Evolutionary conservation across 2,797 vertebrate genomes (phyloP).

Genomic region (Champsocephalus gunnari): DNA sequence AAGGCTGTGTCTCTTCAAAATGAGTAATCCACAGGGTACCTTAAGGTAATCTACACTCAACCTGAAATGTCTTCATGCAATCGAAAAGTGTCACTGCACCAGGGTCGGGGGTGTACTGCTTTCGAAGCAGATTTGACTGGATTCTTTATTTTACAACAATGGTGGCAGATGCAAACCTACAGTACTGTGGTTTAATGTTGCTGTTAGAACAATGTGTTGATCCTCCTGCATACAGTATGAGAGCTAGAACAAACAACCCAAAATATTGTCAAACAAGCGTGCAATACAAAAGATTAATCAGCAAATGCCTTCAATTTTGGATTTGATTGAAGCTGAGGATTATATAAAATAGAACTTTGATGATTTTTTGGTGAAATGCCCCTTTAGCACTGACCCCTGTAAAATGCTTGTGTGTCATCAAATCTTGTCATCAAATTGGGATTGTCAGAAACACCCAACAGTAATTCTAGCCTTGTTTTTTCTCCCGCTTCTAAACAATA

Average conservation of each 20-base stretch:
- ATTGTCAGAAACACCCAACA: constrained; percentile 56
- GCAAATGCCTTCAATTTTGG: constrained; percentile 10
- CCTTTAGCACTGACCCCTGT: constrained; percentile 32
- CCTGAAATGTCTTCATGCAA: constrained; percentile 16
- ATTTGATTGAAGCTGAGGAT: constrained; percentile 7
- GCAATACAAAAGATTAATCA: neutral
- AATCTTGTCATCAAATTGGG: constrained; percentile 49
- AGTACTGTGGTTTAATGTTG: neutral
- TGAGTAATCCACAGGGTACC: constrained; percentile 27
- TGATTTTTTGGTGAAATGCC: constrained; percentile 14
- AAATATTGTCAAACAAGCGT: neutral
- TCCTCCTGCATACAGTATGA: neutral
- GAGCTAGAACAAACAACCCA: neutral
- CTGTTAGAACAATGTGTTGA: neutral
- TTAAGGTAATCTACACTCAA: constrained; percentile 20
- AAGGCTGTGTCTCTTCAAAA: constrained; percentile 18
- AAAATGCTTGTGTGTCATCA: constrained; percentile 26
- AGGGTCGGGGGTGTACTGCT: neutral
- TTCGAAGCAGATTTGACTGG: constrained; percentile 3
- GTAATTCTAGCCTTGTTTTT: constrained; percentile 27
- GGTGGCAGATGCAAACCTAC: neutral
- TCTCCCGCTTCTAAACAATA: constrained; percentile 37
- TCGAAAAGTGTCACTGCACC: constrained; percentile 7
- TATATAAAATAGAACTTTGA: neutral
- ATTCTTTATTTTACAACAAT: constrained; percentile 6